phyloP scores from a whole-genome alignment of 2,113 vertebrate genomes.

The Spheniscus mendiculus region DNA sequence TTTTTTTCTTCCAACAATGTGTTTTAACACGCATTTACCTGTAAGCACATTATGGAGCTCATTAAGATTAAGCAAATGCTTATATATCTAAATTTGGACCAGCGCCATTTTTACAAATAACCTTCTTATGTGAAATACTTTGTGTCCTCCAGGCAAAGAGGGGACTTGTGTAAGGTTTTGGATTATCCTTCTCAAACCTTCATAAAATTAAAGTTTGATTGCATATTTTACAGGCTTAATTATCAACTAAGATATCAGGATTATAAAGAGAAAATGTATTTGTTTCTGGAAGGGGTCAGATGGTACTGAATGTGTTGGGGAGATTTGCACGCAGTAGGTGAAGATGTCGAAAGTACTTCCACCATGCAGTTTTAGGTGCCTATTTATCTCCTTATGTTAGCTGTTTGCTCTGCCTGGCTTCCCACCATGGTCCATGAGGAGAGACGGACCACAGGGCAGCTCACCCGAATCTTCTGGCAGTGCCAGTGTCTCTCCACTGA shows the following conservation, averaged over 20 bases:
- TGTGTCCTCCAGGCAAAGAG: neutral
- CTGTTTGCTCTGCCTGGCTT: neutral
- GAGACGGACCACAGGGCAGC: rapidly evolving
- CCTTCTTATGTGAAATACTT: neutral
- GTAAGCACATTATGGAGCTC: neutral
- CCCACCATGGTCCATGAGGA: neutral
- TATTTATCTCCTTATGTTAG: neutral
- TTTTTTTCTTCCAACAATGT: neutral
- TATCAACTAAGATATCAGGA: neutral
- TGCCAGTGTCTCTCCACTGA: neutral
- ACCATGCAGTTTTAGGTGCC: neutral
- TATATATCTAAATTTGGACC: neutral
- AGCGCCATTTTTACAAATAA: neutral
- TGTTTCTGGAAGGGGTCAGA: neutral
- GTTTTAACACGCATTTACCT: conserved; percentile 9
- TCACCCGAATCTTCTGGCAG: neutral
- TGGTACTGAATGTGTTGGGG: neutral
- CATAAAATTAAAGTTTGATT: neutral
- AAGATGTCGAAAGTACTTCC: neutral
- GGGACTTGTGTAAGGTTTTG: neutral
- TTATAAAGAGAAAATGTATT: neutral
- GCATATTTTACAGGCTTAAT: neutral
- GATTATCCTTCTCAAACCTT: neutral
- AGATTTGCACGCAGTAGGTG: neutral
- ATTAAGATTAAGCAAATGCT: neutral